phyloP scores from a whole-genome alignment of 1,140 invertebrate genomes.

The Adelges cooleyi region DNA sequence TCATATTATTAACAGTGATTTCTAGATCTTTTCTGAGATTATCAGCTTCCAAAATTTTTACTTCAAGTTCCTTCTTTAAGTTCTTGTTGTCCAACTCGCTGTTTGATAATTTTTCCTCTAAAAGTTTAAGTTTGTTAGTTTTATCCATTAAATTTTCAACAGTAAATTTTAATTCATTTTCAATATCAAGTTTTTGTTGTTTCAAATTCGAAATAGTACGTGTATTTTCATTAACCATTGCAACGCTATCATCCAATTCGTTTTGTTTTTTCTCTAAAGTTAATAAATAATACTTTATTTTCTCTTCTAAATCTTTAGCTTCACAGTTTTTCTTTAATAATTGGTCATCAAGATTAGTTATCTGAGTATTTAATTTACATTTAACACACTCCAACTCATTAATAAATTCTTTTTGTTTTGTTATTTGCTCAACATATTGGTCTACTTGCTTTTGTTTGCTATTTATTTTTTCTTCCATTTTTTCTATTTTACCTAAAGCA shows the following conservation, averaged over 20 bases:
- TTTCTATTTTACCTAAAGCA: not conserved
- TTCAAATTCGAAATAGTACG: not conserved
- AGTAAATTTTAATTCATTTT: not conserved
- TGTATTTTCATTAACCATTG: not conserved
- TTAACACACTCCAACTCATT: not conserved
- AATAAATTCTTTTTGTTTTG: not conserved
- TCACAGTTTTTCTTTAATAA: not conserved
- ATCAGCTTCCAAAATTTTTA: not conserved
- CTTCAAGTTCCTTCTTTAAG: not conserved
- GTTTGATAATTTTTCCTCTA: not conserved
- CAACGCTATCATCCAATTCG: not conserved
- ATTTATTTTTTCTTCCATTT: not conserved
- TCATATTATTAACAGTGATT: not conserved
- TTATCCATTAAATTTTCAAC: not conserved
- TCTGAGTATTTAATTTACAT: not conserved
- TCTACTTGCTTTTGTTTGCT: slow-evolving; percentile 9
- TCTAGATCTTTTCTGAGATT: not conserved
- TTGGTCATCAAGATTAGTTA: not conserved
- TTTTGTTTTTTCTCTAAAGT: slow-evolving; percentile 5
- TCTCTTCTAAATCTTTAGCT: not conserved
- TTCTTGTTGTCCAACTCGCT: not conserved
- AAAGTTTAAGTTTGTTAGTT: not conserved
- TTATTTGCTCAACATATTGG: not conserved
- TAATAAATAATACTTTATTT: not conserved
- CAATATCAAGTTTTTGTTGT: not conserved